These are phyloP conservation scores for Leptosomus discolor DNA, from an alignment of 2,113 vertebrate species.

Conservation along the genomic window DNA sequence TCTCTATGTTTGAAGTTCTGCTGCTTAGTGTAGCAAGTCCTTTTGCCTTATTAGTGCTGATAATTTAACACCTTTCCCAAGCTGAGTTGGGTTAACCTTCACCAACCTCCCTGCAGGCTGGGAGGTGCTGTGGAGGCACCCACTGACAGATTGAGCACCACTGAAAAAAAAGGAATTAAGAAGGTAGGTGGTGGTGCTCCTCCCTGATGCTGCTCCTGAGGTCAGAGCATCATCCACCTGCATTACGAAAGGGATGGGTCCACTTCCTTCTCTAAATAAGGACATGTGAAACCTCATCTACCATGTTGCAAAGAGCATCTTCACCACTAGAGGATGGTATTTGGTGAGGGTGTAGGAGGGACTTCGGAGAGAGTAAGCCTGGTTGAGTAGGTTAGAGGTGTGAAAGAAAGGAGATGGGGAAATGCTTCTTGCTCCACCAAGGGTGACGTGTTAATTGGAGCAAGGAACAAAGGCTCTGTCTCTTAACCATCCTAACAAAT, in stretches of 20 bases:
- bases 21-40: neutral
- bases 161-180: neutral
- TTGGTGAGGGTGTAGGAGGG: neutral
- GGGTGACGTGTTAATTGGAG: neutral
- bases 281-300: neutral
- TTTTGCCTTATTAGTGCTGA: neutral
- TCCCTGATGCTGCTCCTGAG: neutral
- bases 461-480: neutral
- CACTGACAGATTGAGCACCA: rapidly evolving
- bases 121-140: neutral
- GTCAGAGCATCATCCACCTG: neutral
- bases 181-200: neutral
- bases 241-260: rapidly evolving
- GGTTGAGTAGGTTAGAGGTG: neutral
- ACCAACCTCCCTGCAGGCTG: neutral
- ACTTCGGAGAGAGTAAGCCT: neutral
- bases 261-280: neutral
- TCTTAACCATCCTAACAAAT: neutral
- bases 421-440: neutral
- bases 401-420: neutral
- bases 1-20: neutral
- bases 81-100: neutral
- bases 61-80: neutral
- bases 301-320: rapidly evolving
- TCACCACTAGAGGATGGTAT: neutral